A percentile compares a stretch with the other conserved stretches of the same genome.
phyloP scores from a whole-genome alignment of 2,888 invertebrate genomes.

The Protula sp. region DNA sequence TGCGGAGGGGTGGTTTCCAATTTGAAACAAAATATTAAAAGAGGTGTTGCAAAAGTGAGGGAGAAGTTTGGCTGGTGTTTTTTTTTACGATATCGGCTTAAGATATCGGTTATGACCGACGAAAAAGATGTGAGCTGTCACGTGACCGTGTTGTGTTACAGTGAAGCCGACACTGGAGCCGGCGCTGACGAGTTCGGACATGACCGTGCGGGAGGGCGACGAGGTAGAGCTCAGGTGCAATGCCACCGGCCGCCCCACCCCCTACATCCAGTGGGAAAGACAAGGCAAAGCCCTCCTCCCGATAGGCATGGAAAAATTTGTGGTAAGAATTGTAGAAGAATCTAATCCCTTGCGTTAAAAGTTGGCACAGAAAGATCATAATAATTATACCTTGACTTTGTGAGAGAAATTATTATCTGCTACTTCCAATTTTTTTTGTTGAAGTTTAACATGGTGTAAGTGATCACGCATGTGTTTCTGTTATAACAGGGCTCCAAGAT shows the following conservation, averaged over 20 bases:
- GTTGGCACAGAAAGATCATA: too few relatives aligned
- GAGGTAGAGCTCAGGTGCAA: constrained; percentile 22
- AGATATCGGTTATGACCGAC: background rate
- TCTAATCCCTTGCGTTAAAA: too few relatives aligned
- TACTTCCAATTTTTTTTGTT: background rate
- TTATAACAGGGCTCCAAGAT: constrained; percentile 9
- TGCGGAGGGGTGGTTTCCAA: too few relatives aligned
- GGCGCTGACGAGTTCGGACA: constrained; percentile 20
- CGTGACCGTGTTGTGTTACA: background rate
- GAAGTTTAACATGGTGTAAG: background rate
- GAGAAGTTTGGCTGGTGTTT: too few relatives aligned
- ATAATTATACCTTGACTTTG: background rate
- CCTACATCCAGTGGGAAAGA: constrained; percentile 23
- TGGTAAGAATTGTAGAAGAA: constrained; percentile 12
- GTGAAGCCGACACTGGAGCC: constrained; percentile 20
- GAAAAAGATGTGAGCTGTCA: background rate
- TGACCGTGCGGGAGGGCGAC: constrained; percentile 15
- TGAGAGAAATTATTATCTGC: background rate
- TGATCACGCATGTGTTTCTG: too few relatives aligned
- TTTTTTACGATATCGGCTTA: background rate
- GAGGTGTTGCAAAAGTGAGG: too few relatives aligned
- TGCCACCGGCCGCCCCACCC: constrained; percentile 21
- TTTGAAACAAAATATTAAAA: too few relatives aligned
- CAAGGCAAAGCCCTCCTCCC: constrained; percentile 25
- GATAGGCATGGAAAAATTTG: constrained; percentile 22